These are phyloP conservation scores for Apus apus DNA, from an alignment of 2,113 vertebrate genomes.

Conservation along the genomic window DNA sequence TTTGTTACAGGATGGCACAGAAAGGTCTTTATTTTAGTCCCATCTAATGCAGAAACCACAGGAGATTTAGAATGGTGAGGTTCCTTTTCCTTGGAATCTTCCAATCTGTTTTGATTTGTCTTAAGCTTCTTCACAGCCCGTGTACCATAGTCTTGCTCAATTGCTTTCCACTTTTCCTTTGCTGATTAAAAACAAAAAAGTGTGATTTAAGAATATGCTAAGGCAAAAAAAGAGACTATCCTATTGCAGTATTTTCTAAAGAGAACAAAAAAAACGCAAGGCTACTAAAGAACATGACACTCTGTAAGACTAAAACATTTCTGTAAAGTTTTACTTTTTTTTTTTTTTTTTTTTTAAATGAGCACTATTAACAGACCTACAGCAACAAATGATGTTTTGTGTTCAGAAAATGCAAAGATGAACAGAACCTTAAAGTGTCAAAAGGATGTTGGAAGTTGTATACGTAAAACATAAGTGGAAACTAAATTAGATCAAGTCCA, in stretches of 20 bases:
- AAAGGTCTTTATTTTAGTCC: slow-evolving; percentile 24
- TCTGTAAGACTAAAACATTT: neutral
- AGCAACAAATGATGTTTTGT: neutral
- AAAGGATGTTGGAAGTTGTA: neutral
- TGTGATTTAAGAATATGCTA: neutral
- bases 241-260: neutral
- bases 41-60: slow-evolving; percentile 18
- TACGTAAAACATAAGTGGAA: neutral
- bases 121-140: slow-evolving; percentile 42
- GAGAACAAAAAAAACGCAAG: neutral
- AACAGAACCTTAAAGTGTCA: neutral
- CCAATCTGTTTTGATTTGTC: neutral
- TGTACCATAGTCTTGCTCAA: slow-evolving; percentile 5
- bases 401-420: neutral
- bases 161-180: slow-evolving; percentile 33
- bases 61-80: slow-evolving; percentile 20
- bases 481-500: neutral
- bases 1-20: slow-evolving; percentile 4
- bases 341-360: neutral
- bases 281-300: neutral
- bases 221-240: neutral
- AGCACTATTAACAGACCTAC: neutral
- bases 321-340: neutral
- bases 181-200: slow-evolving; percentile 56
- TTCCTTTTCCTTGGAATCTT: slow-evolving; percentile 30